A percentile compares a stretch with the other conserved stretches of the same genome.
Conservation (phyloP, 2,888 invertebrate species). For the Lithodes maja region DNA sequence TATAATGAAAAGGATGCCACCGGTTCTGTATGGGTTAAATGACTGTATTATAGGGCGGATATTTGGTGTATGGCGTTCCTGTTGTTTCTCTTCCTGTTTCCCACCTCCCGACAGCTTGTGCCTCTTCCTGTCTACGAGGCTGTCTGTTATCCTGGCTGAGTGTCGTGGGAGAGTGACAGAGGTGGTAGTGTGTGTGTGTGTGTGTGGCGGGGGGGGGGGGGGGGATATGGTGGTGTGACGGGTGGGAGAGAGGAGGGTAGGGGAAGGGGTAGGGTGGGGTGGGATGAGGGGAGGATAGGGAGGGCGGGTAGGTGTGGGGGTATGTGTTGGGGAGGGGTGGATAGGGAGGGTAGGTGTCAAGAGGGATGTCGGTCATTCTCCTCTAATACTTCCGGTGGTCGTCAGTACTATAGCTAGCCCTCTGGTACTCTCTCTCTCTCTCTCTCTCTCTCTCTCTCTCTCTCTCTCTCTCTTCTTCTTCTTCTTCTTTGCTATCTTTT, state of each 20-base stretch:
- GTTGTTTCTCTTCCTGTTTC: too few relatives aligned
- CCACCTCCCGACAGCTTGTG: too few relatives aligned
- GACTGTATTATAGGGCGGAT: too few relatives aligned
- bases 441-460: neutral
- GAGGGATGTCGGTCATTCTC: neutral
- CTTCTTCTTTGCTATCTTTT: neutral
- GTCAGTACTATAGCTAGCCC: neutral
- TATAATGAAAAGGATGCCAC: too few relatives aligned
- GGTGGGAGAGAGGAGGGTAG: neutral
- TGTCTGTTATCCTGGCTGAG: too few relatives aligned
- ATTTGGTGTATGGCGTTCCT: too few relatives aligned
- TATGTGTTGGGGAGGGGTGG: neutral
- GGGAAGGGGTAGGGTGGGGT: neutral
- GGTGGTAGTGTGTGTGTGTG: too few relatives aligned
- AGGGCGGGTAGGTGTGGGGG: neutral
- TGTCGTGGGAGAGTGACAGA: too few relatives aligned
- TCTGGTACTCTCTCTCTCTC: neutral
- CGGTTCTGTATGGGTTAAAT: too few relatives aligned
- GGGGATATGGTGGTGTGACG: neutral
- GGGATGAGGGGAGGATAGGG: neutral
- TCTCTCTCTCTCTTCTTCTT: constrained; percentile 4
- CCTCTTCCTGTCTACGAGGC: too few relatives aligned
- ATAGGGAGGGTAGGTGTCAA: neutral
- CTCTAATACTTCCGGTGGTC: neutral
- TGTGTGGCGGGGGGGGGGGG: neutral